A percentile compares a stretch with the other conserved stretches of the same genome.
Conservation (phyloP, 2,797 vertebrate species). For the Amblyopsis hoosieri region DNA sequence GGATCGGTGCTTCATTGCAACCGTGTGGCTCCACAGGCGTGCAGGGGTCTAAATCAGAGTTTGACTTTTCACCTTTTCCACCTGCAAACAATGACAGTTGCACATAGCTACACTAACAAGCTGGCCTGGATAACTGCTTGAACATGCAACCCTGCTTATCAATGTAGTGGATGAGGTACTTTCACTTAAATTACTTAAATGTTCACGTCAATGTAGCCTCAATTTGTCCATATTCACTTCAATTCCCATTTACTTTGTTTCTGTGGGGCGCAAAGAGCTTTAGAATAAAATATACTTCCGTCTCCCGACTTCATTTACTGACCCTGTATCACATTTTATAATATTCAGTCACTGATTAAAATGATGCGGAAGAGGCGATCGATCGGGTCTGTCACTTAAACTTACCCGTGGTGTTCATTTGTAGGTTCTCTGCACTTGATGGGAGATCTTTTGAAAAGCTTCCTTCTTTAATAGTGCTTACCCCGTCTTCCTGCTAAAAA, state of each 20-base stretch:
- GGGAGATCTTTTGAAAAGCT: slow-evolving; percentile 49
- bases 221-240: too few species aligned
- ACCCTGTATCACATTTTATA: too few species aligned
- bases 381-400: not conserved
- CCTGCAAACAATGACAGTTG: slow-evolving; percentile 46
- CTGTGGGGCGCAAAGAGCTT: too few species aligned
- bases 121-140: not conserved
- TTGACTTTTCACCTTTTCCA: slow-evolving; percentile 32
- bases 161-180: too few species aligned
- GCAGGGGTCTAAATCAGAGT: slow-evolving; percentile 14
- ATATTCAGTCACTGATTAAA: too few species aligned
- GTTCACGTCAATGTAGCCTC: too few species aligned
- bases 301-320: too few species aligned
- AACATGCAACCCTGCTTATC: not conserved
- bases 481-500: slow-evolving; percentile 46
- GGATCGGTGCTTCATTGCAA: slow-evolving; percentile 8
- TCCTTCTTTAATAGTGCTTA: slow-evolving; percentile 52
- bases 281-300: too few species aligned
- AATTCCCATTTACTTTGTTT: too few species aligned
- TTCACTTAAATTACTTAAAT: too few species aligned
- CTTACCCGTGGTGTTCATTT: slow-evolving; percentile 41
- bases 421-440: slow-evolving; percentile 16
- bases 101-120: slow-evolving; percentile 21
- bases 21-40: slow-evolving; percentile 6
- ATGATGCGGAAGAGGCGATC: too few species aligned